Conservation (phyloP, 1,140 invertebrate genomes). For the Saccostrea glomerata region DNA sequence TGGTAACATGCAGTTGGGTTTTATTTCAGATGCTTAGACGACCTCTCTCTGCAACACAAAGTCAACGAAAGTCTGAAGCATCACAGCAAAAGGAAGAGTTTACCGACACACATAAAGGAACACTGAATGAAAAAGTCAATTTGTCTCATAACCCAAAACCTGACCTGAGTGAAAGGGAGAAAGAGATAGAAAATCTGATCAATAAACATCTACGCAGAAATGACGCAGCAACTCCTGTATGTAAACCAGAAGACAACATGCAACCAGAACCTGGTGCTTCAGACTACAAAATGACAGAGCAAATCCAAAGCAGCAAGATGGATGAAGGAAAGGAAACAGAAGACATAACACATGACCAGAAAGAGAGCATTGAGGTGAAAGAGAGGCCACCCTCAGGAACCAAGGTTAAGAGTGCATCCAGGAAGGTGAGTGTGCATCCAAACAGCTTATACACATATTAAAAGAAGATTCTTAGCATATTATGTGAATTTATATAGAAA, state of each 20-base stretch:
- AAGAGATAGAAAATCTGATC: constrained; percentile 57
- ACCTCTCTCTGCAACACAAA: constrained; percentile 47
- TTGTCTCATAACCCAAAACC: neutral
- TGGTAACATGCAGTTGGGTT: neutral
- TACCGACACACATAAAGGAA: neutral
- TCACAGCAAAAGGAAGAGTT: neutral
- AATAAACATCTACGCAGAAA: constrained; percentile 51
- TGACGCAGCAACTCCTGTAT: constrained; percentile 10
- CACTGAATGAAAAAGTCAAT: neutral
- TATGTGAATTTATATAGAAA: too few species aligned
- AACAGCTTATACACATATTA: too few species aligned
- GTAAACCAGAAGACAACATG: neutral
- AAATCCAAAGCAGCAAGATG: constrained; percentile 44
- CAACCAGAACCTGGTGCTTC: neutral
- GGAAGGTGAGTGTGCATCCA: neutral
- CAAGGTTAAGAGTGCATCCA: neutral
- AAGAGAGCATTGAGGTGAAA: neutral
- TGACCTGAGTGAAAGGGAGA: constrained; percentile 46
- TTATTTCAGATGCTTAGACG: constrained; percentile 29
- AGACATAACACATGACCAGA: neutral
- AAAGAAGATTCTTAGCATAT: too few species aligned
- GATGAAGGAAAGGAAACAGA: neutral
- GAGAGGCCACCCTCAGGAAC: neutral
- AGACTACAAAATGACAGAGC: neutral
- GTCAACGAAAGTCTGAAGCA: neutral